phyloP scores from a whole-genome alignment of 2,113 vertebrate genomes.

The Osmerus mordax region DNA sequence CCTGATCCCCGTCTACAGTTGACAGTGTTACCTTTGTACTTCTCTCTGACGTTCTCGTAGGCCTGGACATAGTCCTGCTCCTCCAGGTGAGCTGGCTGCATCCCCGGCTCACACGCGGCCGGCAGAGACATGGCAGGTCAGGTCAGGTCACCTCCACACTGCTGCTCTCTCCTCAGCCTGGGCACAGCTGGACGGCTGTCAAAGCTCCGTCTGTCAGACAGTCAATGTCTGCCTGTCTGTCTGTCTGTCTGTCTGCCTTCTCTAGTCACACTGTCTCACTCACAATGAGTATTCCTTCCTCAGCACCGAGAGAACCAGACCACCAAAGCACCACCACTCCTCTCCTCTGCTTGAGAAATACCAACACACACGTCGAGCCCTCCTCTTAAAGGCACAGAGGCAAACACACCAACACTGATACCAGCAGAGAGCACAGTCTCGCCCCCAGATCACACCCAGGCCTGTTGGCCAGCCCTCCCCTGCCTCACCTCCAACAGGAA shows the following conservation, averaged over 20 bases:
- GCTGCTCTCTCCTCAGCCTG: conserved; percentile 20
- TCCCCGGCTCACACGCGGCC: conserved; percentile 57
- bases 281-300: conserved; percentile 44
- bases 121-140: conserved; percentile 25
- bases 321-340: conserved; percentile 55
- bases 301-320: conserved; percentile 62
- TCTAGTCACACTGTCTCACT: conserved; percentile 25
- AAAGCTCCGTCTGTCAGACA: conserved; percentile 25
- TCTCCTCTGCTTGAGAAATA: conserved; percentile 70
- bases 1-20: neutral
- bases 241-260: conserved; percentile 32
- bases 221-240: conserved; percentile 34
- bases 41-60: conserved; percentile 89
- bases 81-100: conserved; percentile 68
- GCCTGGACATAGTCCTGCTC: conserved; percentile 88
- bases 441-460: too few species aligned
- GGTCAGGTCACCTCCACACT: conserved; percentile 36
- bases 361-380: conserved; percentile 60
- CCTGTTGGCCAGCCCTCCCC: too few species aligned
- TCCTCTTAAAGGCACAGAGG: conserved; percentile 74
- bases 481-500: conserved; percentile 32
- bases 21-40: conserved; percentile 82
- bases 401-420: conserved; percentile 24
- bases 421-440: neutral
- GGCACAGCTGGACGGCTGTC: conserved; percentile 1